Conservation (phyloP, 2,888 invertebrate genomes). For the Exocentrus adspersus region DNA sequence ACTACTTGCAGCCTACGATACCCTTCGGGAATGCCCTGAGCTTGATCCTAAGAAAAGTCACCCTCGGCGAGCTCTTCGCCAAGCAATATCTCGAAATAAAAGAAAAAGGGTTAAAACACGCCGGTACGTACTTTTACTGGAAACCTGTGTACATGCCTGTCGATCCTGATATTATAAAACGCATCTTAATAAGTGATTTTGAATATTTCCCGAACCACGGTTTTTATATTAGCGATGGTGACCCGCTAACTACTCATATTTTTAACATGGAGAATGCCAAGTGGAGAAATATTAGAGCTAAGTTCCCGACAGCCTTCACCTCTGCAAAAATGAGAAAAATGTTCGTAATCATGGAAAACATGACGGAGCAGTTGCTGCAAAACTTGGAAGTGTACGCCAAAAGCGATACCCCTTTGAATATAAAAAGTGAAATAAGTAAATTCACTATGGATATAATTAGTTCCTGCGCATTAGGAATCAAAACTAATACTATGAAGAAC, state of each 20-base stretch:
- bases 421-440: conserved; percentile 42
- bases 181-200: conserved; percentile 70
- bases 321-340: conserved; percentile 59
- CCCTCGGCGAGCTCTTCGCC: conserved; percentile 43
- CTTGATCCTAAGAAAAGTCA: conserved; percentile 34
- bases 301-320: conserved; percentile 51
- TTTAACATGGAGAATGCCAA: conserved; percentile 60
- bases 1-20: conserved; percentile 41
- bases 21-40: conserved; percentile 48
- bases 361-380: conserved; percentile 29
- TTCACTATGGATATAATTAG: conserved; percentile 70
- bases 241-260: conserved; percentile 61
- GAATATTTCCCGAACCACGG: conserved; percentile 49
- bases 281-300: conserved; percentile 59
- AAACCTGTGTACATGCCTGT: conserved; percentile 50
- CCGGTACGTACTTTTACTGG: conserved; percentile 61
- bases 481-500: conserved; percentile 67
- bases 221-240: conserved; percentile 46
- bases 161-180: conserved; percentile 53
- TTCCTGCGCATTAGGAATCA: conserved; percentile 69
- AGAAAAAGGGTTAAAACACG: conserved; percentile 46
- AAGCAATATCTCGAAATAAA: conserved; percentile 42
- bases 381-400: conserved; percentile 29
- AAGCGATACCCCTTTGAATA: conserved; percentile 23
- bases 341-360: conserved; percentile 50